Evolutionary conservation across 2,888 invertebrate species (phyloP), one percentile per base, ranked within the genome.

Genomic region (Tiliacea aurago): DNA sequence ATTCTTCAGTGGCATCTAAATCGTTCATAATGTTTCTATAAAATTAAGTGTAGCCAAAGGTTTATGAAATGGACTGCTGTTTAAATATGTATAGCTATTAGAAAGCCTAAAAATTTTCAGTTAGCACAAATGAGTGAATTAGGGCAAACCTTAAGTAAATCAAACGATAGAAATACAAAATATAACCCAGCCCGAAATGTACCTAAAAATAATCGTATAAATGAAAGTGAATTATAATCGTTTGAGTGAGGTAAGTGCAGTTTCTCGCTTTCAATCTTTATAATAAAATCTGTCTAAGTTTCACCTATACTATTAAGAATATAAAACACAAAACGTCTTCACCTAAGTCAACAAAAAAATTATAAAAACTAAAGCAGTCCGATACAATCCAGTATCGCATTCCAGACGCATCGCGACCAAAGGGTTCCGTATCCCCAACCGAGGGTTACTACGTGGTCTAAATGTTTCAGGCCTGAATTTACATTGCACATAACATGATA

Each of bases 381-480:
- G 75, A 80, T 78, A 85, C 78, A 76, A 63, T 70, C 64, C 41
- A 71, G 86, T 80, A 87, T 84, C 77, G 78, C 78, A 88, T 87
- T 87, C 88, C 66, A 74, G 76, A 80, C 85, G 80, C 85, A 87
- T 87, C 83, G 81, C 70, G 18, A 71, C 73, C 66, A 85, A 86
- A 86, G 84, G 86, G 86, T 86, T 81, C 70, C 53, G 69, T 76
- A 72, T 76, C 88, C 90, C 89, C 81, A 65, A 87, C 89, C 88
- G 84, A 88, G 88, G 93, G 93, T 89, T 88, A 63, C 83, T 90
- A 94, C 94, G 94, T 92, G 94, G 93, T 91, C 91, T 93, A 94
- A 95, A 95, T 95, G 94, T 95, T 95, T 95, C 94, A 94, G 87
- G 68, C 83, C 86, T 88, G 88, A 91, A 94, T 94, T 93, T 93